Conservation (phyloP, 2,888 invertebrate genomes). For the Fissipunctia ypsillon region DNA sequence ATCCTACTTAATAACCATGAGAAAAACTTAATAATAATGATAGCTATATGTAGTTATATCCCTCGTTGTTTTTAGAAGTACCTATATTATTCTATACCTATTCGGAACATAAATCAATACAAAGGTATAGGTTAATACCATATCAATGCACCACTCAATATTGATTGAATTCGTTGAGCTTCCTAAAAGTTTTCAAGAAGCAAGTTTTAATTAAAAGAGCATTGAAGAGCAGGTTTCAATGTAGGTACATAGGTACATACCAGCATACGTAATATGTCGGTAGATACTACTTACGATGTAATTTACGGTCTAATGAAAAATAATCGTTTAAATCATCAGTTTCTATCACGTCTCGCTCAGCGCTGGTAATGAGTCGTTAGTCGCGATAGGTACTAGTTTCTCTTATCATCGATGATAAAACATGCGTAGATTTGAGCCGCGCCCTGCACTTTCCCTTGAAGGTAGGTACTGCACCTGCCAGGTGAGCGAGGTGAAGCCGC, state of each 20-base stretch:
- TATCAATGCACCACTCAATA: neutral
- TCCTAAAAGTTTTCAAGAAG: slow-evolving; percentile 7
- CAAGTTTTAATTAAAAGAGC: slow-evolving; percentile 21
- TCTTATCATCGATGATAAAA: slow-evolving; percentile 89
- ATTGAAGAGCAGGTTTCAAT: slow-evolving; percentile 6
- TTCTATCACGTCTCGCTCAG: slow-evolving; percentile 68
- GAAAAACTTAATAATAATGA: neutral
- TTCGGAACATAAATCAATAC: neutral
- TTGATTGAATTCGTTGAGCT: slow-evolving; percentile 6
- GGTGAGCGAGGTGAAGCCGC: slow-evolving; percentile 80
- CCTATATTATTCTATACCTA: neutral
- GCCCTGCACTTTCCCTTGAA: slow-evolving; percentile 87
- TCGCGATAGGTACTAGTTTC: slow-evolving; percentile 82
- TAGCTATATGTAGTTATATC: neutral
- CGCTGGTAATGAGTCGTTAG: slow-evolving; percentile 79
- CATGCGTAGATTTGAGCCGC: slow-evolving; percentile 86
- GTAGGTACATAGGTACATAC: slow-evolving; percentile 2
- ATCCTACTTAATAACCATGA: neutral
- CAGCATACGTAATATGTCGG: neutral
- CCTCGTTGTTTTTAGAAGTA: neutral
- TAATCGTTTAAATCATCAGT: slow-evolving; percentile 56
- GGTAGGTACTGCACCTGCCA: slow-evolving; percentile 76
- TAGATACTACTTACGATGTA: slow-evolving; percentile 36
- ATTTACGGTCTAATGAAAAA: slow-evolving; percentile 55
- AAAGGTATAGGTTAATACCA: neutral